These are phyloP conservation scores for Cromileptes altivelis DNA, from an alignment of 2,113 vertebrate species.

Conservation along the genomic window DNA sequence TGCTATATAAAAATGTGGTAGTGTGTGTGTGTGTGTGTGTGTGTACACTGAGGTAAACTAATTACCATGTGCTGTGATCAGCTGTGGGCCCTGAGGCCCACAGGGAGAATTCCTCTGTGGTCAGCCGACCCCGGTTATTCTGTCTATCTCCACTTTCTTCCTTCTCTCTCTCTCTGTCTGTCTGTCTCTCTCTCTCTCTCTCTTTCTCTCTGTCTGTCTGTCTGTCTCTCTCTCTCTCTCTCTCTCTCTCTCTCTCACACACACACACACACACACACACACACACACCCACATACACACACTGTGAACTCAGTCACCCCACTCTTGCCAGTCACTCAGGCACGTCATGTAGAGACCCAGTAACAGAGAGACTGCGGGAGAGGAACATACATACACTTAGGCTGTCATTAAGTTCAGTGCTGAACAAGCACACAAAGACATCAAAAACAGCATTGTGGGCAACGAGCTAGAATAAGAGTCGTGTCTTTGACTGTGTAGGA, in stretches of 20 bases:
- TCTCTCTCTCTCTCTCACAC: conserved; percentile 6
- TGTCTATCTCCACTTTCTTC: conserved; percentile 49
- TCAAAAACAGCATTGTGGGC: conserved; percentile 42
- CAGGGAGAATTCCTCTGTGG: conserved; percentile 72
- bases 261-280: conserved; percentile 5
- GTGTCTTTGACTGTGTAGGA: conserved; percentile 14
- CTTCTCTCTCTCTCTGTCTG: conserved; percentile 5
- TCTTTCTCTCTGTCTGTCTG: not conserved
- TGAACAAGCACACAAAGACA: conserved; percentile 57
- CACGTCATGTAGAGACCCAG: conserved; percentile 40
- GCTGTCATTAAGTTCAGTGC: conserved; percentile 65
- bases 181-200: not conserved
- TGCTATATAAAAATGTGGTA: conserved; percentile 7
- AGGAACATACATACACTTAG: conserved; percentile 49
- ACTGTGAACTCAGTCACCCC: conserved; percentile 73
- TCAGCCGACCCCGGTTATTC: conserved; percentile 59
- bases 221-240: not conserved
- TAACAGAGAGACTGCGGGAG: conserved; percentile 45
- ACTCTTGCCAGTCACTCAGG: conserved; percentile 47
- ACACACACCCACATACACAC: conserved; percentile 1
- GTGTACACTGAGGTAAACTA: conserved; percentile 56
- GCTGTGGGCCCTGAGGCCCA: conserved; percentile 72
- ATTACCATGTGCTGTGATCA: conserved; percentile 71
- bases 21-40: conserved; percentile 22
- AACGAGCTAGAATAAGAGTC: conserved; percentile 3